A percentile compares a stretch with the other conserved stretches of the same genome.
Conservation (phyloP, 2,888 invertebrate genomes). For the Eutolmus rufibarbis region DNA sequence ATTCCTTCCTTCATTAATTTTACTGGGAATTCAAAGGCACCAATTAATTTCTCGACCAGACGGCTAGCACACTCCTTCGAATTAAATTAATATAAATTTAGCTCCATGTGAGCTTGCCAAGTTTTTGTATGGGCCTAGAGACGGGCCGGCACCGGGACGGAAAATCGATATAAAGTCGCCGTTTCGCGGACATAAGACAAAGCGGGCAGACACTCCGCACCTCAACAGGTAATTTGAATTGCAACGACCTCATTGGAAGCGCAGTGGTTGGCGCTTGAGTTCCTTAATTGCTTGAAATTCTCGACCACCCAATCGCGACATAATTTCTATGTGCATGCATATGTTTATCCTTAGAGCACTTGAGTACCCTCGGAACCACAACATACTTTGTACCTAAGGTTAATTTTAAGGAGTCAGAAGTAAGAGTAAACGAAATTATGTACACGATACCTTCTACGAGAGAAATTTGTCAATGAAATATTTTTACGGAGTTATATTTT, state of each 20-base stretch:
- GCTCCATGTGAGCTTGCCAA: neutral
- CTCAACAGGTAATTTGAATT: conserved; percentile 9
- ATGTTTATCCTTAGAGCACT: neutral
- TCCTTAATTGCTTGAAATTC: neutral
- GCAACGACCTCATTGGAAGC: neutral
- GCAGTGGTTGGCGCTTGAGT: neutral
- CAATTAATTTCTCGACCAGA: neutral
- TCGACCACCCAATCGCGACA: neutral
- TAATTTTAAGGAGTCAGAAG: neutral
- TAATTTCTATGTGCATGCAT: neutral
- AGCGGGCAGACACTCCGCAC: neutral
- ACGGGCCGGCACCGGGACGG: neutral
- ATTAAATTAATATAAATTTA: neutral
- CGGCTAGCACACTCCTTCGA: neutral
- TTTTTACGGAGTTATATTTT: conserved; percentile 32
- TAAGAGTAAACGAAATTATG: neutral
- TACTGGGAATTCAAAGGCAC: neutral
- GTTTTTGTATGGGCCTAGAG: neutral
- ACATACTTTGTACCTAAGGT: conserved; percentile 21
- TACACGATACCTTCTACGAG: conserved; percentile 8
- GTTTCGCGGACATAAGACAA: neutral
- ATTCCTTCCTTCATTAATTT: neutral
- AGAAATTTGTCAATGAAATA: conserved; percentile 16
- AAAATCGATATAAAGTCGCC: neutral
- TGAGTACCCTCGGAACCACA: neutral